Conservation (phyloP, 2,888 invertebrate genomes). For the Notodromas monacha region DNA sequence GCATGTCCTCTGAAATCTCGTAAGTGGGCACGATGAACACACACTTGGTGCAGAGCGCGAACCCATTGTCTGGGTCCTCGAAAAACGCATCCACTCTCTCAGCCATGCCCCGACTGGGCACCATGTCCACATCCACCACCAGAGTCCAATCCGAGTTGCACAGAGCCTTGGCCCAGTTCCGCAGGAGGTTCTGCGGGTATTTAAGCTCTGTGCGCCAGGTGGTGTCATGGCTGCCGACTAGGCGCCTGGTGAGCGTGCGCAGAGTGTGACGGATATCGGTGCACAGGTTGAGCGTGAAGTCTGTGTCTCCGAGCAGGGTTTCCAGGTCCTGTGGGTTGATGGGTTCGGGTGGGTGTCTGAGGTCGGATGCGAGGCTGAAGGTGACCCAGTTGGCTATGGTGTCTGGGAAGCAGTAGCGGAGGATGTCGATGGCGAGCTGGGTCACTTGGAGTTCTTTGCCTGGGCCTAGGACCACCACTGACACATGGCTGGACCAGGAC, state of each 20-base stretch:
- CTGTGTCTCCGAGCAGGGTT: background rate
- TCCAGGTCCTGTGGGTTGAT: background rate
- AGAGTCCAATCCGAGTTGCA: slow-evolving; percentile 11
- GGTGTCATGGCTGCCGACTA: too few species aligned
- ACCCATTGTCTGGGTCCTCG: background rate
- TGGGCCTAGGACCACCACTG: slow-evolving; percentile 12
- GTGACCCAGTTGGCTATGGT: background rate
- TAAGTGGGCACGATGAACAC: slow-evolving; percentile 13
- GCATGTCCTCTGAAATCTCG: too few species aligned
- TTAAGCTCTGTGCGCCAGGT: slow-evolving; percentile 11
- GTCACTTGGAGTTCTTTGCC: slow-evolving; percentile 11
- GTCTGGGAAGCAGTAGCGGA: background rate
- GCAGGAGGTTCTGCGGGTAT: slow-evolving; percentile 13
- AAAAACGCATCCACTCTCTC: slow-evolving; percentile 9
- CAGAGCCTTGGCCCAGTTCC: slow-evolving; percentile 12
- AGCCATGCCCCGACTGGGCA: slow-evolving; percentile 9
- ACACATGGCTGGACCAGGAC: slow-evolving; percentile 12
- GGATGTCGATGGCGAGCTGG: background rate
- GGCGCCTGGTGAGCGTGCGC: too few species aligned
- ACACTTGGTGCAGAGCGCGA: slow-evolving; percentile 11
- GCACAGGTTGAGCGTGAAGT: background rate
- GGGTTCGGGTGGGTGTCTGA: background rate
- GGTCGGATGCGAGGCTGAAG: background rate
- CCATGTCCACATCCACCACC: slow-evolving; percentile 13
- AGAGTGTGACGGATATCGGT: background rate